Evolutionary conservation across 2,113 vertebrate genomes (phyloP), one percentile per base, ranked within the genome.

Genomic region (Hiodon tergisus): DNA sequence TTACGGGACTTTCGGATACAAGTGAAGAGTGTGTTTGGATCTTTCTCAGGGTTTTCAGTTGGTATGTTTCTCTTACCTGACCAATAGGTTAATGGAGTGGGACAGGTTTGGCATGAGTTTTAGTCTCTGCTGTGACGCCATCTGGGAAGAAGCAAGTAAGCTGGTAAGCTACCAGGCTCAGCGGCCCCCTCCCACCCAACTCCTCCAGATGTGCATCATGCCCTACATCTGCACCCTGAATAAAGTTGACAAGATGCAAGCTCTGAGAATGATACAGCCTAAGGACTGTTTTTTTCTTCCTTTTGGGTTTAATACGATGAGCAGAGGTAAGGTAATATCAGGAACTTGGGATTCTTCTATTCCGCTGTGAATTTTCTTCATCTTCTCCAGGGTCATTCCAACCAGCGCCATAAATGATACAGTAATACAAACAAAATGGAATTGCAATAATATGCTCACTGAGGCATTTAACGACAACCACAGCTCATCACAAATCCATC

Each of bases 121-220:
- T 85, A 86, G 81, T 83, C 74, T 81, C 84, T 83, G 86, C 91
- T 92, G 91, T 90, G 90, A 88, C 85, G 88, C 91, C 91, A 92
- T 92, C 91, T 92, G 91, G 89, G 88, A 87, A 81, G 83, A 87
- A 79, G 89, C 58, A 59, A 14, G 9, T 59, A 59, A 59, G 4
- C 4, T 9, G 9, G 58, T 6, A 14, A 4, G 3, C 58, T 11
- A 3, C 14, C 9, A 59, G 58, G 3, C 58, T 11, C 9, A 59
- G 7, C 5, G 80, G 83, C 87, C 89, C 88, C 81, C 86, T 78
- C 86, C 6, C 68, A 55, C 51, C 31, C n/a, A 69, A 83, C 84
- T 85, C 87, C 86, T 86, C 90, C 90, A 92, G 89, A 90, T 91
- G 89, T 90, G 90, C 86, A 81, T 76, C 77, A 84, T 85, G 73